Base-by-base conservation (phyloP, 1,140 invertebrate species). In the Bombus huntii region DNA sequence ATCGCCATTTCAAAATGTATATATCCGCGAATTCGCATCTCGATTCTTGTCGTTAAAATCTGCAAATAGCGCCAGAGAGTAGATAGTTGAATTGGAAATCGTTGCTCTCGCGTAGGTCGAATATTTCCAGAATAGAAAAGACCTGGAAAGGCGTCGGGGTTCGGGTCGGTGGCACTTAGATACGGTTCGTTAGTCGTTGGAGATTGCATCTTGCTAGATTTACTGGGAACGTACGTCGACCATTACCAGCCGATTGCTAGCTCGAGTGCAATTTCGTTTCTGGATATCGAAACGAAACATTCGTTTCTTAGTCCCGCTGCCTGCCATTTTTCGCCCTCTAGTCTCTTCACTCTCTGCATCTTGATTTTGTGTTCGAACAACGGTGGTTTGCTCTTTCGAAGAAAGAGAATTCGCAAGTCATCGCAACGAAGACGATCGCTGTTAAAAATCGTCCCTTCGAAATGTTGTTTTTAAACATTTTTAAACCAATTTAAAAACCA, bases 101-200 rank as follows among this genome's bases (percentile, higher is more conserved):
- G 47, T 53, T 53, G 47, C 47, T 53, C 6, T 53, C 1, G 18
- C 47, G 47, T 22, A 53, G 18, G 6, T 53, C 47, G 73, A 81
- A 53, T 76, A 78, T 74, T 79, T 34, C 62, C 4, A 57, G 44
- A 22, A 31, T 15, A 34, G 57, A 65, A 71, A 62, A 73, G 87
- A 59, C 73, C n/a, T 25, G 73, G 66, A 62, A 87, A 44, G 88
- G 77, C 66, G 81, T 83, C 73, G 84, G 72, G 74, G 44, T 87
- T 81, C 37, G 39, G 42, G 78, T 85, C 71, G 79, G 70, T 79
- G 79, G 88, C 86, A 90, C 85, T 90, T 89, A 81, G 74, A 87
- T 53, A 59, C 76, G 76, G 86, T 81, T 90, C 88, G 86, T 90
- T 90, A 90, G 79, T 77, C 87, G n/a, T 62, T 57, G 66, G 66